Percentiles rank a stretch among this genome's conserved stretches.
Evolutionary conservation across 1,140 invertebrate genomes (phyloP).

Genomic region (Drosophila quadrilineata): DNA sequence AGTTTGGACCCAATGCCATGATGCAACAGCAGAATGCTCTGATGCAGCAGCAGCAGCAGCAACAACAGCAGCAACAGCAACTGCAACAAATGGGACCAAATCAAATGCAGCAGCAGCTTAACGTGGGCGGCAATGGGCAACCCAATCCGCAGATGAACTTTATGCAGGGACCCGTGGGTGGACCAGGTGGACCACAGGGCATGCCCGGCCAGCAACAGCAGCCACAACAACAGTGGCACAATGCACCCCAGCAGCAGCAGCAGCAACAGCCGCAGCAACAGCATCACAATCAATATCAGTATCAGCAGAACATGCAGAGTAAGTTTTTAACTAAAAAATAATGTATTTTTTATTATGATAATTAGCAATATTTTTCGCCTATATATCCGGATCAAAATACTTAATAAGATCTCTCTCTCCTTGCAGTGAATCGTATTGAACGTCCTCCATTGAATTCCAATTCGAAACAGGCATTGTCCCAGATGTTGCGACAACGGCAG

Average conservation of each 20-base stretch:
- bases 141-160: slow-evolving; percentile 74
- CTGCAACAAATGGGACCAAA: slow-evolving; percentile 65
- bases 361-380: neutral
- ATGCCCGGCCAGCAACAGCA: slow-evolving; percentile 50
- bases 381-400: neutral
- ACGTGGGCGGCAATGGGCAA: slow-evolving; percentile 63
- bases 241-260: slow-evolving; percentile 69
- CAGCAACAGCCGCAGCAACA: slow-evolving; percentile 54
- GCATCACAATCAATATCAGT: slow-evolving; percentile 66
- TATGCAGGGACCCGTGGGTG: slow-evolving; percentile 64
- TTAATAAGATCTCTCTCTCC: neutral
- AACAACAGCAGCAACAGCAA: slow-evolving; percentile 69
- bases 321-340: too few relatives aligned
- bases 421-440: slow-evolving; percentile 85
- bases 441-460: slow-evolving; percentile 85
- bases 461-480: slow-evolving; percentile 92
- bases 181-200: slow-evolving; percentile 49
- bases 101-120: slow-evolving; percentile 69
- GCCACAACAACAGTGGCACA: slow-evolving; percentile 64
- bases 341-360: too few relatives aligned
- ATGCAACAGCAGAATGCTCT: slow-evolving; percentile 58
- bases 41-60: slow-evolving; percentile 60
- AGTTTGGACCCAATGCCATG: slow-evolving; percentile 72
- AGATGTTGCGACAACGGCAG: slow-evolving; percentile 88
- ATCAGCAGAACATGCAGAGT: slow-evolving; percentile 71